Evolutionary conservation across 2,888 invertebrate species (phyloP).

Genomic region (Lepidonotus clava): DNA sequence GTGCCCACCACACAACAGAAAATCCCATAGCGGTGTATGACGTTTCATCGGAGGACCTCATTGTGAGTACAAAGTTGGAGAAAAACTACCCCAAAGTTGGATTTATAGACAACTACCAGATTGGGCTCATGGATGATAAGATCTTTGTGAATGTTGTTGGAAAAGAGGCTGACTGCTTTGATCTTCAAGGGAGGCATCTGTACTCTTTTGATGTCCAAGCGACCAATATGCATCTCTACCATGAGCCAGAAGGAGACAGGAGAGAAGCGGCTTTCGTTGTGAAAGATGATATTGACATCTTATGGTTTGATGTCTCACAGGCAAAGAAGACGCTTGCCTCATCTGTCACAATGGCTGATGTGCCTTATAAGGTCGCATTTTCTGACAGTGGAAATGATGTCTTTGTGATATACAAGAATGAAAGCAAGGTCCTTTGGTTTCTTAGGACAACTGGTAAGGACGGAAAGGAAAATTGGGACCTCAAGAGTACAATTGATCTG

Average conservation of each 20-base stretch:
- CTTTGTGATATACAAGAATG: neutral
- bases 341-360: neutral
- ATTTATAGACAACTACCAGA: constrained; percentile 67
- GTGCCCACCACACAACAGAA: constrained; percentile 65
- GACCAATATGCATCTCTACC: constrained; percentile 9
- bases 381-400: constrained; percentile 21
- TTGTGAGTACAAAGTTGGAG: constrained; percentile 63
- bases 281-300: constrained; percentile 1
- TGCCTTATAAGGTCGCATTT: constrained; percentile 5
- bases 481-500: neutral
- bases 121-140: constrained; percentile 51
- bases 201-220: constrained; percentile 1
- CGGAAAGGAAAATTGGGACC: neutral
- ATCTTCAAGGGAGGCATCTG: constrained; percentile 49
- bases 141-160: constrained; percentile 59
- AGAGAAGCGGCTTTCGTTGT: neutral
- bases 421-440: neutral
- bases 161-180: constrained; percentile 53
- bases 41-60: constrained; percentile 64
- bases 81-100: constrained; percentile 67
- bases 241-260: neutral
- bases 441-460: neutral
- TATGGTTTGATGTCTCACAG: neutral
- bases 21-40: constrained; percentile 68
- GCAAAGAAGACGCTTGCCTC: neutral